These are phyloP conservation scores for Magallana ariakensis DNA, from an alignment of 1,140 invertebrate genomes.

Conservation along the genomic window DNA sequence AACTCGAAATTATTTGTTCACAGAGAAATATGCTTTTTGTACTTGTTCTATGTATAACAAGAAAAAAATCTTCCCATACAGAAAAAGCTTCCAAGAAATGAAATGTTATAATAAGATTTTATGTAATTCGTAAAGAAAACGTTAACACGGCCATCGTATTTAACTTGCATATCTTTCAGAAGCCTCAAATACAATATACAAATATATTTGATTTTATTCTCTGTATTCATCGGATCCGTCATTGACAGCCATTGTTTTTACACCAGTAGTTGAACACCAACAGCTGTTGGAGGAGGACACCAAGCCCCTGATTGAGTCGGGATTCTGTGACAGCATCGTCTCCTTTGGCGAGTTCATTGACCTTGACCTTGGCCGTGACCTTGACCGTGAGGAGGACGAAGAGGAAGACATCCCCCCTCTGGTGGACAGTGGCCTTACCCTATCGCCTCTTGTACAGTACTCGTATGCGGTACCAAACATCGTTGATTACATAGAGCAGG, in stretches of 20 bases:
- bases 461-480: constrained; percentile 27
- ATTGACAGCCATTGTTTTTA: background rate
- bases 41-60: too few species aligned
- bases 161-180: too few species aligned
- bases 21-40: too few species aligned
- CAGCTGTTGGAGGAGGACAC: background rate
- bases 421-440: background rate
- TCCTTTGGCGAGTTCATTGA: background rate
- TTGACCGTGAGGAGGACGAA: background rate
- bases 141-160: too few species aligned
- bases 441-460: background rate
- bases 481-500: background rate
- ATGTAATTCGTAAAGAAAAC: too few species aligned
- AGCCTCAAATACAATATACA: too few species aligned
- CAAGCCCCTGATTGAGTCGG: constrained; percentile 21
- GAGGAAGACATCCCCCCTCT: constrained; percentile 5
- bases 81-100: too few species aligned
- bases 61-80: too few species aligned
- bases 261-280: background rate
- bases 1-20: too few species aligned
- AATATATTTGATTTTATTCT: too few species aligned
- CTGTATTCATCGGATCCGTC: too few species aligned
- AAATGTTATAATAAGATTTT: too few species aligned
- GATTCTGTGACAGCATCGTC: constrained; percentile 26
- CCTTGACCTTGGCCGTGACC: constrained; percentile 18